phyloP scores from a whole-genome alignment of 2,797 vertebrate species.

The Catamblyrhynchus diadema region DNA sequence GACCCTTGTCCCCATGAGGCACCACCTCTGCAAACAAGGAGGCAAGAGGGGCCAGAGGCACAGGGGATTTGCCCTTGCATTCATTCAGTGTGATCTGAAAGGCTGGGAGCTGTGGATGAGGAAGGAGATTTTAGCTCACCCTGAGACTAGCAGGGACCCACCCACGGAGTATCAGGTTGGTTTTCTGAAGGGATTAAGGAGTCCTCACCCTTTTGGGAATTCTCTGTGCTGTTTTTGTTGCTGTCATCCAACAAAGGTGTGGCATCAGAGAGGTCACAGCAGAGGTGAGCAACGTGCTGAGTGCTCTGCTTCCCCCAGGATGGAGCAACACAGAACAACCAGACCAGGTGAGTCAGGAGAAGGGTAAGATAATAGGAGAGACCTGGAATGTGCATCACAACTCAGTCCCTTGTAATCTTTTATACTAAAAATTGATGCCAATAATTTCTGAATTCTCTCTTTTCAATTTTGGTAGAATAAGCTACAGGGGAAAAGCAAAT shows the following conservation, averaged over 20 bases:
- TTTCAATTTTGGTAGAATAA: background rate
- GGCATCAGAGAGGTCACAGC: constrained; percentile 70
- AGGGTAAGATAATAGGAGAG: constrained; percentile 1
- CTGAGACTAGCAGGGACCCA: constrained; percentile 67
- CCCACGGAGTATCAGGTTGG: constrained; percentile 71
- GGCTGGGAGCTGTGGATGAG: constrained; percentile 50
- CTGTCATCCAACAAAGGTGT: constrained; percentile 74
- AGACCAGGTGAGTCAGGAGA: constrained; percentile 60
- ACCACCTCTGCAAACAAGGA: background rate
- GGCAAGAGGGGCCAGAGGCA: background rate
- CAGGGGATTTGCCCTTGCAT: background rate
- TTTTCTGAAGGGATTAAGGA: constrained; percentile 74
- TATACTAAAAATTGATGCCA: background rate
- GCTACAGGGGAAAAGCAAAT: background rate
- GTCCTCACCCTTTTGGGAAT: constrained; percentile 78
- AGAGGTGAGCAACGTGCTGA: constrained; percentile 64
- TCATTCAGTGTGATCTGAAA: background rate
- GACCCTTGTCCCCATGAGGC: background rate
- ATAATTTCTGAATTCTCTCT: background rate
- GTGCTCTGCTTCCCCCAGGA: constrained; percentile 49
- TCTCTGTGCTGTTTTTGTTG: constrained; percentile 73
- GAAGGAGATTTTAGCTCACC: constrained; percentile 63
- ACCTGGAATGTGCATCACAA: background rate
- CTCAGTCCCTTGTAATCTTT: background rate
- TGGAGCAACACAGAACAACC: constrained; percentile 55